Base-by-base conservation (phyloP, 2,113 vertebrate genomes). In the Euleptes europaea region DNA sequence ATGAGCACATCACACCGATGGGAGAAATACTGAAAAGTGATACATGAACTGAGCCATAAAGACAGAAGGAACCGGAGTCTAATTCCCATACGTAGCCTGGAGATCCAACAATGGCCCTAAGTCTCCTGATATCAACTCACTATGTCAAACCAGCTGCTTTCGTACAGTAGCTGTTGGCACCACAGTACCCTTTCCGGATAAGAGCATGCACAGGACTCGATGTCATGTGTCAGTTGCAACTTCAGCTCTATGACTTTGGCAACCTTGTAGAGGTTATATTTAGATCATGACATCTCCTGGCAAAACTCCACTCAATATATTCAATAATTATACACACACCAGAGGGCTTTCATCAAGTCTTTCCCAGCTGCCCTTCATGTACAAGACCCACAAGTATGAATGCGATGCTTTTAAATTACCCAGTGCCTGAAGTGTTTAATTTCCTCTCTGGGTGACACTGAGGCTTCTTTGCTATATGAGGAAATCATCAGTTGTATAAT, bases 401-500 rank as follows among this genome's bases (percentile, higher is more conserved):
- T 92, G 80, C 40, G 67, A 86, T 77, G 83, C 86, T 88, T 85
- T 75, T 79, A 90, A 94, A 92, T 91, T 77, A 90, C 57, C n/a
- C 35, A 0, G 21, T 74, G 84, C 72, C 87, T 91, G 72, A 91
- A 90, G 90, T 57, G 89, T 92, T 93, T 93, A 69, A 78, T 91
- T 93, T 95, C 91, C 91, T 94, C 89, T 82, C 67, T 35, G 94
- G 79, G 92, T 92, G 93, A 94, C 86, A 91, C 4, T 86, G 89
- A 87, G 88, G 75, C 65, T 83, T 77, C 85, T 88, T 84, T 89
- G 79, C 88, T 90, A 89, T 51, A 90, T 85, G 75, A 93, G 85
- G 92, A 95, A 93, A 93, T n/a, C 83, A 90, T 74, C 83, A 85
- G 91, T 90, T 93, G 85, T 87, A 63, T 63, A 70, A 90, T 90